Percentiles rank a stretch among this genome's conserved stretches.
phyloP scores from a whole-genome alignment of 2,113 vertebrate genomes.

The Thunnus thynnus region DNA sequence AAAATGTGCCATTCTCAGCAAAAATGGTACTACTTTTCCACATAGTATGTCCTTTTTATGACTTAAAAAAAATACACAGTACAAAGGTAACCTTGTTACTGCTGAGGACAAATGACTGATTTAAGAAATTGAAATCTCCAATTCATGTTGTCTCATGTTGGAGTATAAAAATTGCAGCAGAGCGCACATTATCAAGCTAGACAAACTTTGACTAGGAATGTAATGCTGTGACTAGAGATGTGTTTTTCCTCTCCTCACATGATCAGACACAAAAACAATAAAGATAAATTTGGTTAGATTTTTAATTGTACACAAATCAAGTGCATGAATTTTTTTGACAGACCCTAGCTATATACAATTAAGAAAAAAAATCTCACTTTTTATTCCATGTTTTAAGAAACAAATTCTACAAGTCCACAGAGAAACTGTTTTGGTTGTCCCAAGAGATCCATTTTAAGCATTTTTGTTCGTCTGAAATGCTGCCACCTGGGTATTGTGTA shows the following conservation, averaged over 20 bases:
- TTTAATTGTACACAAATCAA: neutral
- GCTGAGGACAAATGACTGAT: too few species aligned
- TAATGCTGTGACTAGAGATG: neutral
- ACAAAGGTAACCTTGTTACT: too few species aligned
- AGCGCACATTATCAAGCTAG: too few species aligned
- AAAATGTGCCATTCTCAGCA: neutral
- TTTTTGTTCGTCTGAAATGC: conserved; percentile 19
- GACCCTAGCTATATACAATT: too few species aligned
- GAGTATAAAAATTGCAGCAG: too few species aligned
- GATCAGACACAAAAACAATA: neutral
- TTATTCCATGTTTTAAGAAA: neutral
- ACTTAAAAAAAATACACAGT: neutral
- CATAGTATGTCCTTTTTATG: neutral
- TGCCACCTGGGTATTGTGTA: conserved; percentile 29
- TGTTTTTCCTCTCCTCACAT: neutral
- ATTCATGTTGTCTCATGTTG: too few species aligned
- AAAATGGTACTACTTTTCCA: neutral
- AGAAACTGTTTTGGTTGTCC: conserved; percentile 10
- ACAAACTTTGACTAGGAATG: too few species aligned
- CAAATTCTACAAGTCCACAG: conserved; percentile 1
- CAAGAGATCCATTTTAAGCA: conserved; percentile 9
- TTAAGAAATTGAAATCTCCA: too few species aligned
- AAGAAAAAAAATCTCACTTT: neutral
- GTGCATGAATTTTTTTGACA: too few species aligned
- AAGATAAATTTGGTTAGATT: neutral